Percentiles rank a stretch among this genome's conserved stretches.
These are phyloP conservation scores for Chloropsis cyanopogon DNA, from an alignment of 2,113 vertebrate species.

Conservation along the genomic window DNA sequence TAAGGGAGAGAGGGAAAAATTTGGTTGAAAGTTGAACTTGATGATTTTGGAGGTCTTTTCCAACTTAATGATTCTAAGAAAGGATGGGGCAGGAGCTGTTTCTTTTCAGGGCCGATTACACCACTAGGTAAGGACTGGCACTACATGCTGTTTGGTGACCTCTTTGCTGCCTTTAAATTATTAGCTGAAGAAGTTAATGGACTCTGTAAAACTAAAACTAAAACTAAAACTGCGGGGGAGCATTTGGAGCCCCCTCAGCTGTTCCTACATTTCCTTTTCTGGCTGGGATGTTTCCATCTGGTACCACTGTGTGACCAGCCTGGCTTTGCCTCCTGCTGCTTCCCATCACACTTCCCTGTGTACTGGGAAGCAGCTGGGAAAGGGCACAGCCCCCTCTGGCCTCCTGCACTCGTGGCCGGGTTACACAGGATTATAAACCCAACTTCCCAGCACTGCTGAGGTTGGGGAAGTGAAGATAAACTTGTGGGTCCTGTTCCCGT, in stretches of 20 bases:
- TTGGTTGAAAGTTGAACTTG: not conserved
- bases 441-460: not conserved
- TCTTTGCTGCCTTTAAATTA: constrained; percentile 33
- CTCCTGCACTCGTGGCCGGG: rapidly evolving
- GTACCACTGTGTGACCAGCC: not conserved
- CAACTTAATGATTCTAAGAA: not conserved
- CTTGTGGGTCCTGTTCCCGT: rapidly evolving
- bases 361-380: not conserved
- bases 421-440: not conserved
- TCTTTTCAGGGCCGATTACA: constrained; percentile 63
- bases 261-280: not conserved
- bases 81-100: not conserved
- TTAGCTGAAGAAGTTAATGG: not conserved
- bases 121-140: not conserved
- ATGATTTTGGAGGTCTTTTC: not conserved
- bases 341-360: not conserved
- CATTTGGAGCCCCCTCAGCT: not conserved
- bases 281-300: not conserved
- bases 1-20: not conserved
- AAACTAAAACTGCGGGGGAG: not conserved
- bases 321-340: not conserved
- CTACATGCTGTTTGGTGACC: constrained; percentile 69
- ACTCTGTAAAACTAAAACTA: not conserved
- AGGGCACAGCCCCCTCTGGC: not conserved
- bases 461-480: not conserved